phyloP scores from a whole-genome alignment of 92 coral and sea anemone genomes.

The Zoanthus solanderi region DNA sequence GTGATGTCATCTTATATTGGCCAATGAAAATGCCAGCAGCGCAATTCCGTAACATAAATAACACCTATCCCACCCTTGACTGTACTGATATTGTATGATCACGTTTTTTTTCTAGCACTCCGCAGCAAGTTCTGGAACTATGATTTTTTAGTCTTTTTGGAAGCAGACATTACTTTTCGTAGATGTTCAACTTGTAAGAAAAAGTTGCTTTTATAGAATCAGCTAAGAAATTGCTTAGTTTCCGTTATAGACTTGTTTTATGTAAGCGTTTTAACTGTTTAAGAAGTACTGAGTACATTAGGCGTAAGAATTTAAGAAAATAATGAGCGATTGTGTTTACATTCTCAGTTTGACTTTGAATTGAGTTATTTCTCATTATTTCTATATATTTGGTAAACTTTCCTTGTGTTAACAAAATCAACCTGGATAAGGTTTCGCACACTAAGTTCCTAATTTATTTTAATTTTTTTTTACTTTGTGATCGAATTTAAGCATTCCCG shows the following conservation, averaged over 20 bases:
- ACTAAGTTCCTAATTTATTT: not conserved
- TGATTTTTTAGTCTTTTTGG: not conserved
- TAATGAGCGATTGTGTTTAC: no score
- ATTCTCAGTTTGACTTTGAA: no score
- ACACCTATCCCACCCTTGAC: constrained; percentile 15
- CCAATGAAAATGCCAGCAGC: constrained; percentile 16
- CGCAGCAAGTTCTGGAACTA: not conserved
- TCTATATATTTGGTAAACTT: not conserved
- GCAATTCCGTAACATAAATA: constrained; percentile 3
- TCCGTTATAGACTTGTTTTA: no score
- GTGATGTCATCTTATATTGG: constrained; percentile 19
- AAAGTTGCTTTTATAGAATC: no score
- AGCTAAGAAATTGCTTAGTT: no score
- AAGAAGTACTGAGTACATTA: no score
- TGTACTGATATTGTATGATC: constrained; percentile 2
- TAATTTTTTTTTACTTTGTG: not conserved
- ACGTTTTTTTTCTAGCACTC: not conserved
- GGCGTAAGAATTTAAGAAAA: no score
- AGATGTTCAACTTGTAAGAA: not conserved
- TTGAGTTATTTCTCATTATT: not conserved
- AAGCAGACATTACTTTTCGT: not conserved
- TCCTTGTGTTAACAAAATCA: not conserved
- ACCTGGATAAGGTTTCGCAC: not conserved
- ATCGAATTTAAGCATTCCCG: not conserved
- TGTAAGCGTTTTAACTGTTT: no score